Evolutionary conservation across 2,888 invertebrate genomes (phyloP).

Genomic region (Oscheius sp.): DNA sequence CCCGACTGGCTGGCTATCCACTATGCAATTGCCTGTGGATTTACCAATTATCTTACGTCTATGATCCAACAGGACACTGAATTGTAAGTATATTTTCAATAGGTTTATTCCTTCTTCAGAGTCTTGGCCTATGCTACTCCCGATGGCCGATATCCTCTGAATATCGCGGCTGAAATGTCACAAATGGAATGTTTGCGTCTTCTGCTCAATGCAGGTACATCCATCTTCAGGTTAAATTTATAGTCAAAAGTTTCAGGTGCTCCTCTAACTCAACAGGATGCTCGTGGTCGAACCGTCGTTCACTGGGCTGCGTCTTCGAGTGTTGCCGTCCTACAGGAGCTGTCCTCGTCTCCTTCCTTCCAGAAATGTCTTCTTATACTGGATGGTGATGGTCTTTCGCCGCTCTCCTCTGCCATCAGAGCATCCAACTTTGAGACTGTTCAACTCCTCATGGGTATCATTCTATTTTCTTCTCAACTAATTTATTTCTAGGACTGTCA

Average conservation of each 20-base stretch:
- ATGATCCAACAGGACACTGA: constrained; percentile 33
- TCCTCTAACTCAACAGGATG: constrained; percentile 34
- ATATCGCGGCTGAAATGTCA: constrained; percentile 31
- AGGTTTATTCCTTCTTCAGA: background rate
- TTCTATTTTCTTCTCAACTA: background rate
- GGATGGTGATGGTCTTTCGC: constrained; percentile 36
- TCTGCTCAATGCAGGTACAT: constrained; percentile 28
- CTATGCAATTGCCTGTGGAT: constrained; percentile 36
- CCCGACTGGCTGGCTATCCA: constrained; percentile 39
- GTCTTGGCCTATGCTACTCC: constrained; percentile 28
- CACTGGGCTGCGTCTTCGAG: constrained; percentile 35
- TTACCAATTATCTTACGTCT: constrained; percentile 16
- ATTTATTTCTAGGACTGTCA: constrained; percentile 16
- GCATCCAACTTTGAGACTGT: constrained; percentile 36
- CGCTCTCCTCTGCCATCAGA: constrained; percentile 32
- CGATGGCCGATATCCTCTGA: constrained; percentile 34
- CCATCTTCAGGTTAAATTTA: background rate
- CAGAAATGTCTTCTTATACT: constrained; percentile 28
- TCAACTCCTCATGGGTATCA: constrained; percentile 31
- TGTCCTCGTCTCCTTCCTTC: constrained; percentile 33
- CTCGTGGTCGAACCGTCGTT: constrained; percentile 34
- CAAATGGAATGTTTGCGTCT: constrained; percentile 35
- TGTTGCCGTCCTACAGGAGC: constrained; percentile 31
- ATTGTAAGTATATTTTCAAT: constrained; percentile 1
- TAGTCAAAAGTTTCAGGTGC: constrained; percentile 15